Base-by-base conservation (phyloP, 2,888 invertebrate genomes). In the Stegophylla sp. region DNA sequence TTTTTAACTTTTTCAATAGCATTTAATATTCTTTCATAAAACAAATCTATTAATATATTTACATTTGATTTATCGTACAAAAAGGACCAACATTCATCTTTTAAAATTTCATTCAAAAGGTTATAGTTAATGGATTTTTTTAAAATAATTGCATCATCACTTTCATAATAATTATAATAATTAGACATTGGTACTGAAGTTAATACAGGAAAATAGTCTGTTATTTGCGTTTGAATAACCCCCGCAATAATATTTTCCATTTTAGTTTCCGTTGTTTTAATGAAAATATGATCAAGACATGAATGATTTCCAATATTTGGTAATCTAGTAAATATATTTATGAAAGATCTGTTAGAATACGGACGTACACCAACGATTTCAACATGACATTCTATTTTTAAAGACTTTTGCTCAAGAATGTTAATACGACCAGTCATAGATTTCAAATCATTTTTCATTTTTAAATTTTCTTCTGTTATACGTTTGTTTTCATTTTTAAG, bases 21-120 rank as follows among this genome's bases (percentile, higher is more conserved):
- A 59, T 59, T 59, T 59, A 23, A 59, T 26, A 59, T 59, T 59
- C 23, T 45, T 59, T 59, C 23, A 59, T 59, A 59, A 59, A 59
- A 59, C 23, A 59, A 59, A 1, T 59, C 56, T 23, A 13, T 26
- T 26, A 59, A 59, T 59, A 23, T 13, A 59, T 59, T 59, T 0
- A 59, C 26, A 59, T 26, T 59, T 59, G 56, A 59, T 13, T 59
- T 59, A 23, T 26, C 2, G 23, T 59, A 13, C 23, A 56, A 59
- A 10, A 59, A 26, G 13, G 56, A 26, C 56, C 26, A 59, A 4
- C 23, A 23, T 59, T 26, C 56, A 26, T 59, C 12, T 23, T 23
- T 59, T 59, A 59, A 45, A 4, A 45, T 23, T 59, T 23, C 23
- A 2, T 59, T 23, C 13, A 59, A 1, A 2, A 59, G 56, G 23